Percentiles rank a stretch among this genome's conserved stretches.
Evolutionary conservation across 2,888 invertebrate species (phyloP).

Genomic region (Mayetiola destructor): DNA sequence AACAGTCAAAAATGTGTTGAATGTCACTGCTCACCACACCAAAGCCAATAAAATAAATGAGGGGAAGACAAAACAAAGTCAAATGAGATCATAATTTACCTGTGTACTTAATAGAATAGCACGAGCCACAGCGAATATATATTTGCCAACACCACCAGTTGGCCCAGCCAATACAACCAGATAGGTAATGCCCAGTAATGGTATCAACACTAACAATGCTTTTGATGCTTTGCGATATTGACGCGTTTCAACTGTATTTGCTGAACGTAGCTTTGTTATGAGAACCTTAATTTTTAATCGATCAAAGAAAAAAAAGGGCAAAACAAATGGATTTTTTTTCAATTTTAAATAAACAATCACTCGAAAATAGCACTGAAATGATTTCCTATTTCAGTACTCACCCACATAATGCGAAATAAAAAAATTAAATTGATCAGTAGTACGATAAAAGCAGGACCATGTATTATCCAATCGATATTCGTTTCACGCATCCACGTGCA

Average conservation of each 20-base stretch:
- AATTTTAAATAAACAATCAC: too few species aligned
- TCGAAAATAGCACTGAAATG: too few species aligned
- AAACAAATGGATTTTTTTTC: neutral
- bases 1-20: too few species aligned
- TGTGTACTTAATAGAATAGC: slow-evolving; percentile 80
- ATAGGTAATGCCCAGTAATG: slow-evolving; percentile 85
- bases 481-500: slow-evolving; percentile 72
- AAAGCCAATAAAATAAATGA: too few species aligned
- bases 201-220: slow-evolving; percentile 79
- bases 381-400: too few species aligned
- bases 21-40: too few species aligned
- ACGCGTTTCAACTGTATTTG: slow-evolving; percentile 77
- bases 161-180: slow-evolving; percentile 73
- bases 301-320: neutral
- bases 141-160: slow-evolving; percentile 54
- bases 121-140: slow-evolving; percentile 62
- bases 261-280: slow-evolving; percentile 82
- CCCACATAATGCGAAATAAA: slow-evolving; percentile 77
- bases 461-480: slow-evolving; percentile 75
- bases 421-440: slow-evolving; percentile 70
- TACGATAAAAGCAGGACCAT: slow-evolving; percentile 67
- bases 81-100: too few species aligned
- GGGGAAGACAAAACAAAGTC: too few species aligned
- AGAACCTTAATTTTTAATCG: slow-evolving; percentile 60
- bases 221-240: slow-evolving; percentile 84